Evolutionary conservation across 2,113 vertebrate species (phyloP).

Genomic region (Cercopithecus mona): DNA sequence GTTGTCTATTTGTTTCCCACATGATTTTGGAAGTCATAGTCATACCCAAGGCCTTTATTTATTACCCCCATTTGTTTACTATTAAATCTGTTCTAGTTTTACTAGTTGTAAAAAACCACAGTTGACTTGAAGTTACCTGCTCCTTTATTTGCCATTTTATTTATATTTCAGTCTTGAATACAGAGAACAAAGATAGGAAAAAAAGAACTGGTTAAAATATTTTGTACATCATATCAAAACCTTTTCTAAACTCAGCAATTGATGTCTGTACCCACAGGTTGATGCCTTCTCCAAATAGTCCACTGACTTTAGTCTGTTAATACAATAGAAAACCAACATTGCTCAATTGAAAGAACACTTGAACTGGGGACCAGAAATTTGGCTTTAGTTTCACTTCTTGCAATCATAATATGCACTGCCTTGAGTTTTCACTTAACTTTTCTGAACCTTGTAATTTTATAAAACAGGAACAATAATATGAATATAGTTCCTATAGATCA

Average conservation of each 20-base stretch:
- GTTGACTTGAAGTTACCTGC: background rate
- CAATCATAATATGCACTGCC: background rate
- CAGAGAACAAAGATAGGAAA: background rate
- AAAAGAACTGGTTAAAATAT: background rate
- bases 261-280: background rate
- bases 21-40: background rate
- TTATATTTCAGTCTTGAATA: background rate
- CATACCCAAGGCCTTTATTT: background rate
- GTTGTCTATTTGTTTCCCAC: background rate
- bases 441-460: background rate
- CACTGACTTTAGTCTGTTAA: background rate
- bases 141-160: background rate
- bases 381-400: background rate
- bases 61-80: background rate
- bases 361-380: background rate
- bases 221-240: background rate
- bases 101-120: background rate
- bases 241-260: background rate
- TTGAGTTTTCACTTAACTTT: constrained; percentile 10
- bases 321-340: background rate
- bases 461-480: background rate
- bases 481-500: background rate
- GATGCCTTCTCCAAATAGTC: background rate
- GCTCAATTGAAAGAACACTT: background rate
- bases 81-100: background rate